Evolutionary conservation across 2,888 invertebrate genomes (phyloP).

Genomic region (Seira musarum): DNA sequence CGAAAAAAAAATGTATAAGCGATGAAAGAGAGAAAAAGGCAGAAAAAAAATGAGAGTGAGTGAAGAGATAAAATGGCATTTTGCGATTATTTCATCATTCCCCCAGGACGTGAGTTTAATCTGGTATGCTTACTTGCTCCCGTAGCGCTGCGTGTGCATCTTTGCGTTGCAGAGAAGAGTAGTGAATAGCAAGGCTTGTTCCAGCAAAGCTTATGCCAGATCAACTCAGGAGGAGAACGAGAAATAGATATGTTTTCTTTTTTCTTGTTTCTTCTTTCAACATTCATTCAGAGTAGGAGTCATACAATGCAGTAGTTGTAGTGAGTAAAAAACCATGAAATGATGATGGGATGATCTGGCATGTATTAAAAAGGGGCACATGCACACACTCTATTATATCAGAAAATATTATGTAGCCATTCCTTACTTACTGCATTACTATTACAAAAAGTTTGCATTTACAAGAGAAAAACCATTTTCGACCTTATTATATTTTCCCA

Average conservation of each 20-base stretch:
- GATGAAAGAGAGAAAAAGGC: constrained; percentile 32
- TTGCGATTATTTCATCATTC: constrained; percentile 70
- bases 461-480: constrained; percentile 51
- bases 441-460: constrained; percentile 6
- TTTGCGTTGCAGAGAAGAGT: not conserved
- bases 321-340: too few species aligned
- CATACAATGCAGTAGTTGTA: too few species aligned
- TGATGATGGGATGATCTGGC: constrained; percentile 57
- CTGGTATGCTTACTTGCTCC: constrained; percentile 64
- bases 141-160: constrained; percentile 59
- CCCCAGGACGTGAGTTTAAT: constrained; percentile 70
- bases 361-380: constrained; percentile 28
- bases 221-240: too few species aligned
- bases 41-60: constrained; percentile 56
- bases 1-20: constrained; percentile 33
- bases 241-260: too few species aligned
- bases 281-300: too few species aligned
- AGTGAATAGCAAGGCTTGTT: constrained; percentile 36
- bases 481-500: constrained; percentile 53
- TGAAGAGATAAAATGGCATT: constrained; percentile 68
- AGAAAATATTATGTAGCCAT: constrained; percentile 13
- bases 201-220: not conserved
- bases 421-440: constrained; percentile 23
- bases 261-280: too few species aligned
- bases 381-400: constrained; percentile 15